These are phyloP conservation scores for Pangasius djambal DNA, from an alignment of 2,797 vertebrate genomes.

Conservation along the genomic window DNA sequence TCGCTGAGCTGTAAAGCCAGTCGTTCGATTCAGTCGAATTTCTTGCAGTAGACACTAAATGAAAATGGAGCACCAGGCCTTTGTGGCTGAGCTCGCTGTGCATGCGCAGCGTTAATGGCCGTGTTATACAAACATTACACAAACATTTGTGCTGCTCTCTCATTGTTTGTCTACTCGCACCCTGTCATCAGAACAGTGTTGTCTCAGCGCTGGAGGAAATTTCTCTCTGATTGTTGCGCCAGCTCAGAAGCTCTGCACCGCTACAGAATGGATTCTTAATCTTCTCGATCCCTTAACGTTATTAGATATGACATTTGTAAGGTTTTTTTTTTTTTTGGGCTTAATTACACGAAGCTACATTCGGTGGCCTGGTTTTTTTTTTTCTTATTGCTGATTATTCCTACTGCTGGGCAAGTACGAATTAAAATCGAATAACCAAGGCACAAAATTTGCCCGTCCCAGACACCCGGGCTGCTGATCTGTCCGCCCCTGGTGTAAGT, in stretches of 20 bases:
- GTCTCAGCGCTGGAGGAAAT: conserved; percentile 5
- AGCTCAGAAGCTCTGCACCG: neutral
- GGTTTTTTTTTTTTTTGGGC: neutral
- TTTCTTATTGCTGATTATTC: neutral
- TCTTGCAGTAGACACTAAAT: neutral
- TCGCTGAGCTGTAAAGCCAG: neutral
- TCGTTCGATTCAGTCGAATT: neutral
- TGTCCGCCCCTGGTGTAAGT: too few relatives aligned
- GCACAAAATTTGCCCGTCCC: neutral
- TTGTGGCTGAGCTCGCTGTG: neutral
- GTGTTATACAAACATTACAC: neutral
- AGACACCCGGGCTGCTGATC: neutral
- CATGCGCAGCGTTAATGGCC: neutral
- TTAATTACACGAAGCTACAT: too few relatives aligned
- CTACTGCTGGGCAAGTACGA: neutral
- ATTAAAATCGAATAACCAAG: neutral
- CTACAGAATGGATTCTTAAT: neutral
- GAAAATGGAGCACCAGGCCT: too few relatives aligned
- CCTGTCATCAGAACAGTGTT: neutral
- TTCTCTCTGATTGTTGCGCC: neutral
- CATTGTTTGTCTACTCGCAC: neutral
- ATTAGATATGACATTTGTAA: neutral
- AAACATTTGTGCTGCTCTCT: neutral
- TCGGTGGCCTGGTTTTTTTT: neutral
- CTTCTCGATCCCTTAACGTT: neutral